These are phyloP conservation scores for Acanthosepion pharaonis DNA, from an alignment of 2,888 invertebrate species.

Conservation along the genomic window DNA sequence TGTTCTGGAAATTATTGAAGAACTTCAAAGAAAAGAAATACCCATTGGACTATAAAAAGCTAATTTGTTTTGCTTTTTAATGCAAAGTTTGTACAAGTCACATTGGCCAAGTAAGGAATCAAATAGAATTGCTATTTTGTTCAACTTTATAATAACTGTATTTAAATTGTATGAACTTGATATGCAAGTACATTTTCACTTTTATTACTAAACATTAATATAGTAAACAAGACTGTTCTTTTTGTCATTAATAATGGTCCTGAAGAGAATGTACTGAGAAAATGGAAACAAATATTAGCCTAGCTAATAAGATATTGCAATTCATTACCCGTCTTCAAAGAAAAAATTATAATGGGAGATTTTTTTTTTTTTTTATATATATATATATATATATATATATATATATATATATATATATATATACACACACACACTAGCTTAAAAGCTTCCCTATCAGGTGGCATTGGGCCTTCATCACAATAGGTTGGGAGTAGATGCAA, in stretches of 20 bases:
- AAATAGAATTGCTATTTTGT: not conserved
- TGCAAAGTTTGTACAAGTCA: not conserved
- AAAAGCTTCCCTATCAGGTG: no score
- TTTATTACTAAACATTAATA: not conserved
- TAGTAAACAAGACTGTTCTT: not conserved
- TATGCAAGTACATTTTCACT: not conserved
- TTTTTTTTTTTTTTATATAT: no score
- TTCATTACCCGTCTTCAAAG: no score
- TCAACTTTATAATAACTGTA: not conserved
- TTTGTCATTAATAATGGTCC: not conserved
- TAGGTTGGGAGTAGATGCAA: no score
- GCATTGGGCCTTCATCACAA: no score
- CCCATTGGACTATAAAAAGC: not conserved
- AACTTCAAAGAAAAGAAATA: not conserved
- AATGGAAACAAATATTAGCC: not conserved
- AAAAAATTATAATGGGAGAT: no score
- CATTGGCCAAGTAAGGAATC: not conserved
- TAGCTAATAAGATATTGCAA: no score
- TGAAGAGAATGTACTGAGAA: not conserved
- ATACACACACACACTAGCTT: no score
- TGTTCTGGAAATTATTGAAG: not conserved
- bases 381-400: no score
- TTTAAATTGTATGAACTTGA: not conserved
- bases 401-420: no score
- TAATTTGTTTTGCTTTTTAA: not conserved